Conservation (phyloP, 1,140 invertebrate genomes). For the Temnothorax nylanderi region DNA sequence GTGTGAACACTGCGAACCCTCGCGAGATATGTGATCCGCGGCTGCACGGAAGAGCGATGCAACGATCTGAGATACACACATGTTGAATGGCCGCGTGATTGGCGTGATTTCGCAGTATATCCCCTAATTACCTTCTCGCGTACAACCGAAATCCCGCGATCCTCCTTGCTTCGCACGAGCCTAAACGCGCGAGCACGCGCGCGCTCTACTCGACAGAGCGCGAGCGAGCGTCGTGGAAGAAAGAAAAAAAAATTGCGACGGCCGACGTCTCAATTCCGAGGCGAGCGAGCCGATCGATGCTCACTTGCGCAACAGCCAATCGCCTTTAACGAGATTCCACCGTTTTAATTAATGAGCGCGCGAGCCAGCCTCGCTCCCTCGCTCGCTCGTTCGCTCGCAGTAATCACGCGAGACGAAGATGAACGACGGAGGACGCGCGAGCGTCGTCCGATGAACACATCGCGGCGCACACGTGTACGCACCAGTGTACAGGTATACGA, state of each 20-base stretch:
- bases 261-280: conserved; percentile 67
- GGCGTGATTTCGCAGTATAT: conserved; percentile 5
- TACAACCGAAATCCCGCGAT: not conserved
- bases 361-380: not conserved
- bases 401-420: conserved; percentile 52
- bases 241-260: conserved; percentile 50
- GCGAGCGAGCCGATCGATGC: conserved; percentile 65
- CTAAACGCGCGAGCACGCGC: not conserved
- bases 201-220: not conserved
- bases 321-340: conserved; percentile 72
- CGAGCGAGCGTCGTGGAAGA: not conserved
- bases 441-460: conserved; percentile 74
- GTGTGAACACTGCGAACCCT: not conserved
- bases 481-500: conserved; percentile 68
- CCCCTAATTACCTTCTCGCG: not conserved
- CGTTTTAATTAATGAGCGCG: conserved; percentile 74
- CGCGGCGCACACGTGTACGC: conserved; percentile 68
- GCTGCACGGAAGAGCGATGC: not conserved
- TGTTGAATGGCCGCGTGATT: not conserved
- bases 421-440: conserved; percentile 4
- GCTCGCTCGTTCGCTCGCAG: conserved; percentile 34
- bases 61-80: not conserved
- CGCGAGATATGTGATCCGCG: not conserved
- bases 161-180: not conserved
- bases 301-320: conserved; percentile 68